These are phyloP conservation scores for Episyrphus balteatus DNA, from an alignment of 1,140 invertebrate species.

Conservation along the genomic window DNA sequence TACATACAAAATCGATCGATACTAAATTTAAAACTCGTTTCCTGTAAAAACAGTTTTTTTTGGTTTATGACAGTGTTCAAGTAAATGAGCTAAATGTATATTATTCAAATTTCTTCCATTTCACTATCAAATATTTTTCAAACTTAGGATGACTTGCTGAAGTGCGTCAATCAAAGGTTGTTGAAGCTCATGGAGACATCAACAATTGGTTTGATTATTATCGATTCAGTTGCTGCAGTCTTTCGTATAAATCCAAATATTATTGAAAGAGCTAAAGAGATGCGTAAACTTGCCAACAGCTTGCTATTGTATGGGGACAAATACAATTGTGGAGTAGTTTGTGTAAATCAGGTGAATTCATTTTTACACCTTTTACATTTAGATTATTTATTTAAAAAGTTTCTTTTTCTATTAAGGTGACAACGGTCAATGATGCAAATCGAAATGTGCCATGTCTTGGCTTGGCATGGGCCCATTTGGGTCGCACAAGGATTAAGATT, in stretches of 20 bases:
- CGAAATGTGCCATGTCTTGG: conserved; percentile 46
- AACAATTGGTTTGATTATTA: conserved; percentile 52
- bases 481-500: conserved; percentile 51
- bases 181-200: conserved; percentile 37
- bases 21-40: too few species aligned
- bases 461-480: conserved; percentile 55
- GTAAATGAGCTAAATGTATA: too few species aligned
- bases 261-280: conserved; percentile 43
- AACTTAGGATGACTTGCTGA: conserved; percentile 33
- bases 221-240: conserved; percentile 65
- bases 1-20: too few species aligned
- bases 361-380: neutral
- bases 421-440: conserved; percentile 19
- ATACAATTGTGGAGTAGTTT: conserved; percentile 49
- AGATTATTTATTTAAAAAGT: conserved; percentile 10
- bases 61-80: too few species aligned
- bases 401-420: conserved; percentile 34
- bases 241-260: conserved; percentile 52
- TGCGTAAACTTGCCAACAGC: conserved; percentile 44
- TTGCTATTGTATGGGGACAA: conserved; percentile 46
- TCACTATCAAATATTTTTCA: too few species aligned
- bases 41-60: too few species aligned
- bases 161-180: conserved; percentile 45
- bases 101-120: too few species aligned
- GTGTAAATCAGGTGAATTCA: conserved; percentile 58